phyloP scores from a whole-genome alignment of 30 jellyfish, hydroid and myxozoan genomes.

The Sanderia malayensis region DNA sequence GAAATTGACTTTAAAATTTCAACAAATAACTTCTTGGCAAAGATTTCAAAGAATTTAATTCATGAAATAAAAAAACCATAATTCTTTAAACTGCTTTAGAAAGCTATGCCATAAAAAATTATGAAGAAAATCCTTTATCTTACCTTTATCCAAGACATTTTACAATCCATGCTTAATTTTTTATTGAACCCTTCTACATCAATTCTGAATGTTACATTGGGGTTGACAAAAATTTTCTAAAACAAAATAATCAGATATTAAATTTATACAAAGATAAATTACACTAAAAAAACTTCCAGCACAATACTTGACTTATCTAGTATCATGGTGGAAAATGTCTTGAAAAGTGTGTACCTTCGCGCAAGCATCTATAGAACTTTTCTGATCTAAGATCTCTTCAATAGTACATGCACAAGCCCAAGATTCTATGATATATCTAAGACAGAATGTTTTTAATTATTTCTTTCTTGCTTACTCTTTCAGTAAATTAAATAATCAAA shows the following conservation, averaged over 20 bases:
- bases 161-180: conserved; percentile 51
- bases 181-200: conserved; percentile 73
- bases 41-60: neutral
- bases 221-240: conserved; percentile 12
- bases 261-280: no score
- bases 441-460: neutral
- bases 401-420: conserved; percentile 45
- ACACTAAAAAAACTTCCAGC: neutral
- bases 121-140: neutral
- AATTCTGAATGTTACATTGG: conserved; percentile 36
- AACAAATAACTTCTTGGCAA: neutral
- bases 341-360: conserved; percentile 46
- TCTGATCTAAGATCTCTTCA: conserved; percentile 16
- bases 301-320: no score
- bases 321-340: no score
- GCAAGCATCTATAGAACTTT: neutral
- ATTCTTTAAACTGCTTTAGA: neutral
- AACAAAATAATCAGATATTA: neutral
- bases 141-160: conserved; percentile 72
- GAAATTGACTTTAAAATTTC: neutral
- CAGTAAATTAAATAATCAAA: no score
- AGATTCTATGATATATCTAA: conserved; percentile 43
- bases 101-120: no score
- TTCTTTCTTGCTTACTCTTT: no score
- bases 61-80: neutral